phyloP scores from a whole-genome alignment of 2,888 invertebrate genomes.

The Tenthredo amoena region DNA sequence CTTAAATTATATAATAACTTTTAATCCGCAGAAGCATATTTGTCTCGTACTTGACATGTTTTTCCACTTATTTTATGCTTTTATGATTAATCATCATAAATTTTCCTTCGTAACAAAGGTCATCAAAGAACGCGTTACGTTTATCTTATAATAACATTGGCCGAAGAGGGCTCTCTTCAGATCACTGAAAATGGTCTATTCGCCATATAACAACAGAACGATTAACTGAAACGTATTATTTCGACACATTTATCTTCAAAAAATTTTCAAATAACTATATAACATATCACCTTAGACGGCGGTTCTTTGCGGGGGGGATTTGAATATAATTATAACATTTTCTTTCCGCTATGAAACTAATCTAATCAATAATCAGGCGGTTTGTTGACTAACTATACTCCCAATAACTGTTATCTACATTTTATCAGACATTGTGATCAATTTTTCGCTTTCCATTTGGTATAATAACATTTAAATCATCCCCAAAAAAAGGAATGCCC shows the following conservation, averaged over 20 bases:
- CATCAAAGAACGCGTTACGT: conserved; percentile 1
- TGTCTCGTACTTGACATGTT: not conserved
- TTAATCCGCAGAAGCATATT: not conserved
- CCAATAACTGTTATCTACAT: no score
- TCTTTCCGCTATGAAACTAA: no score
- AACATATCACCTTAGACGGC: not conserved
- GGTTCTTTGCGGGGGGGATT: no score
- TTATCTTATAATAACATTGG: not conserved
- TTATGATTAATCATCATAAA: no score
- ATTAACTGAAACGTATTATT: not conserved
- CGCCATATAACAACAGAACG: not conserved
- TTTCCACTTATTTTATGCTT: not conserved
- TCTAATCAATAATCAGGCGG: no score
- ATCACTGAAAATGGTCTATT: not conserved
- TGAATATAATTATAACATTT: no score
- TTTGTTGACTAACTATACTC: no score
- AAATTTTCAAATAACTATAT: not conserved
- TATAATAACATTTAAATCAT: no score
- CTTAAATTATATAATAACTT: not conserved
- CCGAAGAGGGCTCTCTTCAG: not conserved
- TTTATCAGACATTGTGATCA: no score
- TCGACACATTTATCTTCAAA: not conserved
- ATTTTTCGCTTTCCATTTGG: no score
- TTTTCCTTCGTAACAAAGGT: not conserved
- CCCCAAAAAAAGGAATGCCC: no score